Conservation (phyloP, 1,140 invertebrate genomes). For the Drosophila takahashii region DNA sequence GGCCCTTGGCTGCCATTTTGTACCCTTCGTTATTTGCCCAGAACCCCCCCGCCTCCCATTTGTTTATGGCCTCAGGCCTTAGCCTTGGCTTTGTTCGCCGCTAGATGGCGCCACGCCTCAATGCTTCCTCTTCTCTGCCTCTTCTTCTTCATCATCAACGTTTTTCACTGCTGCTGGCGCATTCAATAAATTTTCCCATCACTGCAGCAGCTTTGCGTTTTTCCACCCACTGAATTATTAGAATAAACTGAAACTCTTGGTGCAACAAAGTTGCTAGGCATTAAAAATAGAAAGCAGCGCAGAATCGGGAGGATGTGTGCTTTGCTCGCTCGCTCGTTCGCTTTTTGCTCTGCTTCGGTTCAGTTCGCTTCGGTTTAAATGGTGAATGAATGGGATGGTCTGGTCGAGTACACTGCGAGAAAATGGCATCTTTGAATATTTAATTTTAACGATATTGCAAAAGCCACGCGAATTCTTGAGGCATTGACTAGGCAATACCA, state of each 20-base stretch:
- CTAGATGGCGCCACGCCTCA: slow-evolving; percentile 54
- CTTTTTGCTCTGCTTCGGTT: slow-evolving; percentile 15
- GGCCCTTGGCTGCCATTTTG: slow-evolving; percentile 64
- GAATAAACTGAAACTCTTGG: slow-evolving; percentile 34
- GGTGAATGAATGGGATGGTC: slow-evolving; percentile 42
- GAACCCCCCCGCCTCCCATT: slow-evolving; percentile 10
- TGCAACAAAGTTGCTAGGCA: slow-evolving; percentile 43
- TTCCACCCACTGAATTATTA: slow-evolving; percentile 46
- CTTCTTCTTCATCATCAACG: slow-evolving; percentile 10
- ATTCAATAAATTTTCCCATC: slow-evolving; percentile 47
- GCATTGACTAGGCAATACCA: no score
- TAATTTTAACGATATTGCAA: no score
- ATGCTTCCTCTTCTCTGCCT: slow-evolving; percentile 20
- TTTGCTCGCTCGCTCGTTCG: slow-evolving; percentile 4
- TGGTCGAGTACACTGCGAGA: slow-evolving; percentile 11
- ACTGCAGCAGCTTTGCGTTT: slow-evolving; percentile 30
- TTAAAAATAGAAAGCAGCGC: slow-evolving; percentile 43
- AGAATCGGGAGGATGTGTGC: slow-evolving; percentile 21
- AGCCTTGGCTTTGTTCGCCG: slow-evolving; percentile 38
- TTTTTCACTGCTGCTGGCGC: slow-evolving; percentile 32
- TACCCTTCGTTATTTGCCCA: slow-evolving; percentile 10
- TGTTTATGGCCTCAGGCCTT: slow-evolving; percentile 50
- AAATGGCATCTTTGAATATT: neutral
- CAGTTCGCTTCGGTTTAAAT: slow-evolving; percentile 33
- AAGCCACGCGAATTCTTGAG: no score